Evolutionary conservation across 2,113 vertebrate genomes (phyloP).

Genomic region (Podarcis muralis): DNA sequence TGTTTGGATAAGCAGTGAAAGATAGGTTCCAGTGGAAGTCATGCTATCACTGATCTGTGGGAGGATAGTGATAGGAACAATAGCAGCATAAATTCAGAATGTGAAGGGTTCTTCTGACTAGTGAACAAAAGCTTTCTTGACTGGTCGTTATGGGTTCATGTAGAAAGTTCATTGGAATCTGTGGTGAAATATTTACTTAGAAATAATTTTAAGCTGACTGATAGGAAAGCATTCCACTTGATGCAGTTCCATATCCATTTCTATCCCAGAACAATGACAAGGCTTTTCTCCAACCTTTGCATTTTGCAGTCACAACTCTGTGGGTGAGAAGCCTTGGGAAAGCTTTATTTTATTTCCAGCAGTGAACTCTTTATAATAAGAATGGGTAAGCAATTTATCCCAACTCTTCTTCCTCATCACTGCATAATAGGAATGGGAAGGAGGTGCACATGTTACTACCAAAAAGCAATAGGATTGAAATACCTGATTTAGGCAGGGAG

Average conservation of each 20-base stretch:
- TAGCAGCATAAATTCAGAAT: background rate
- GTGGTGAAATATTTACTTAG: slow-evolving; percentile 37
- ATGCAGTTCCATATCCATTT: slow-evolving; percentile 54
- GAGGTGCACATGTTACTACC: slow-evolving; percentile 58
- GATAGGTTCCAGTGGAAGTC: background rate
- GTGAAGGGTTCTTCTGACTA: slow-evolving; percentile 31
- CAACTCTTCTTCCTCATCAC: slow-evolving; percentile 51
- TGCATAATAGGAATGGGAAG: slow-evolving; percentile 49
- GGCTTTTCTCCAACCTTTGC: slow-evolving; percentile 29
- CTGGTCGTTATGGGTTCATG: background rate
- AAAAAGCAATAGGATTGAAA: slow-evolving; percentile 60
- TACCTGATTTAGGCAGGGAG: slow-evolving; percentile 66
- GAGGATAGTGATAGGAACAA: background rate
- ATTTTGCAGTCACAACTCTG: slow-evolving; percentile 28
- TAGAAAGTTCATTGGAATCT: slow-evolving; percentile 40
- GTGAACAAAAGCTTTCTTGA: slow-evolving; percentile 40
- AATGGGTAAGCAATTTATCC: slow-evolving; percentile 43
- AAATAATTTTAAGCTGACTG: slow-evolving; percentile 31
- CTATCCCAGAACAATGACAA: slow-evolving; percentile 45
- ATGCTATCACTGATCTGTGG: background rate
- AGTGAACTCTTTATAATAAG: slow-evolving; percentile 30
- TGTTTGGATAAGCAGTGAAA: slow-evolving; percentile 32
- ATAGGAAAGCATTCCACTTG: slow-evolving; percentile 45
- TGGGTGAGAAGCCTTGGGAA: background rate
- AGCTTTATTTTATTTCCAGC: slow-evolving; percentile 45